Percentiles rank a stretch among this genome's conserved stretches.
Evolutionary conservation across 2,888 invertebrate species (phyloP).

Genomic region (Lepas anatifera): DNA sequence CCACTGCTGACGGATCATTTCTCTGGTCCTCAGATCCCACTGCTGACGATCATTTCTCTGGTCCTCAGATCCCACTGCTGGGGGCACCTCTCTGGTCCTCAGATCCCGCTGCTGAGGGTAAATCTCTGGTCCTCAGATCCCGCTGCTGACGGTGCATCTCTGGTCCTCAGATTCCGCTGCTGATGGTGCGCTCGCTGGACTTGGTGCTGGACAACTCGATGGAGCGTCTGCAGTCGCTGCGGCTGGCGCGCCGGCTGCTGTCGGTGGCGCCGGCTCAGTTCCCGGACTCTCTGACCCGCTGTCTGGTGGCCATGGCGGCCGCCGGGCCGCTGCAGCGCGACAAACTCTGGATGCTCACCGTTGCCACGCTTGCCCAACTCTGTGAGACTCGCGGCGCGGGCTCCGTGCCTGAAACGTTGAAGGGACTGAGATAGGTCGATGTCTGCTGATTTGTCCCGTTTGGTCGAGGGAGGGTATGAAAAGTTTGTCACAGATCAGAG

Average conservation of each 20-base stretch:
- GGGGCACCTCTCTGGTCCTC: background rate
- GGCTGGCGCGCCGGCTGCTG: constrained; percentile 61
- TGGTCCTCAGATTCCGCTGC: background rate
- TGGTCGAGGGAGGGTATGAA: no score
- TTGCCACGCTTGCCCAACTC: constrained; percentile 78
- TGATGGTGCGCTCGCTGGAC: constrained; percentile 13
- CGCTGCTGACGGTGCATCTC: background rate
- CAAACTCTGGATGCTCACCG: constrained; percentile 64
- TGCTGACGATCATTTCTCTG: background rate
- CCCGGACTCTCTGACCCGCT: constrained; percentile 60
- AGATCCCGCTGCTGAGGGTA: background rate
- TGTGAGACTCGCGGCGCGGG: constrained; percentile 41
- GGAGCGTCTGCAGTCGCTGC: constrained; percentile 80
- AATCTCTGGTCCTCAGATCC: background rate
- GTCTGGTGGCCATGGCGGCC: constrained; percentile 61
- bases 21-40: background rate
- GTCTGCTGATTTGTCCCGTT: no score
- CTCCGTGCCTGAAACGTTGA: no score
- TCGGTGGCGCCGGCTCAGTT: constrained; percentile 51
- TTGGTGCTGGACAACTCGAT: constrained; percentile 46
- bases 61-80: background rate
- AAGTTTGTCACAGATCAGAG: no score
- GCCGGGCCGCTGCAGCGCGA: constrained; percentile 68
- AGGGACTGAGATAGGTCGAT: no score
- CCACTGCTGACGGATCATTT: background rate